Base-by-base conservation (phyloP, 2,888 invertebrate species). In the Nymphalis c-album region DNA sequence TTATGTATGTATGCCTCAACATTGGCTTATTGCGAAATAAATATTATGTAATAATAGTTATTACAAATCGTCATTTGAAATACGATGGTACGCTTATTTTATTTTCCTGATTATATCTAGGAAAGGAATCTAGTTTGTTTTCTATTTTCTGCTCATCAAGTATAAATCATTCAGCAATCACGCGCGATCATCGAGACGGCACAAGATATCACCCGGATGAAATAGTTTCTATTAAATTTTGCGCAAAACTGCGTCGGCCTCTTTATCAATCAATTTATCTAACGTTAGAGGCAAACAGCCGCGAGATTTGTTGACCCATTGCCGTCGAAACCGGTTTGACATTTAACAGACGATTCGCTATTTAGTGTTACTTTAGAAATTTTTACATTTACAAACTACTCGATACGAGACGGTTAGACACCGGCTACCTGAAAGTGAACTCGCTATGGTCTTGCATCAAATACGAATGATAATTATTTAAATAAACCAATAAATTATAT, bases 211-310 rank as follows among this genome's bases (percentile, higher is more conserved):
- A 75, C 78, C 79, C 78, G 80, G 80, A 83, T 84, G 79, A 77
- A 86, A 83, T 81, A 79, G 85, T 85, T 86, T 84, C 85, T 82
- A 87, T 87, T 87, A 85, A 82, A 85, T 85, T 87, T 87, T 81
- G 82, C 84, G 81, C 86, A 83, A 84, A 84, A 83, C 82, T 79
- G 79, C 83, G 82, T 83, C 80, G 80, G 78, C 80, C 81, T 82
- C 80, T 79, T 88, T 90, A 90, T 90, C 90, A 86, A 87, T 89
- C 89, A 89, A 89, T 90, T 90, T 86, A 90, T 90, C 90, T 87
- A 82, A 79, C 80, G 80, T 84, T 82, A 80, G 80, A 76, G 77
- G 81, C 82, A 79, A 81, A 80, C 80, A 81, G 78, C 75, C 81
- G 78, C 77, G 78, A 80, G 83, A 87, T 86, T 84, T 86, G 83